phyloP scores from a whole-genome alignment of 1,140 invertebrate species.

The Cotesia glomerata region DNA sequence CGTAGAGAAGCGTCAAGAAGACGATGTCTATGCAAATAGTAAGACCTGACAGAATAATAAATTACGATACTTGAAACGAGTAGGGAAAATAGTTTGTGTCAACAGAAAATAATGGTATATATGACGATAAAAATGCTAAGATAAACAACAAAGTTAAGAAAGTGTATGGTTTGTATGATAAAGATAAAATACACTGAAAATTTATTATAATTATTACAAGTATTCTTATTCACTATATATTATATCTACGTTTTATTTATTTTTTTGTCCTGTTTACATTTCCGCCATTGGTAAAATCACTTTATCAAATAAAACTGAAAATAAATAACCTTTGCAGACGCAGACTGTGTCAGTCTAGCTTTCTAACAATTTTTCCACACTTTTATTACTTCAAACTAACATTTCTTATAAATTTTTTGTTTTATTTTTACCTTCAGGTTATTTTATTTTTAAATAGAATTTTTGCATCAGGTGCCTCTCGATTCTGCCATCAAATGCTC shows the following conservation, averaged over 20 bases:
- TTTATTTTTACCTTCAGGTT: neutral
- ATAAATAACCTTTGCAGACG: neutral
- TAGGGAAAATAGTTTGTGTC: slow-evolving; percentile 35
- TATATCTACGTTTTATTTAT: neutral
- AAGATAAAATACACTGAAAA: neutral
- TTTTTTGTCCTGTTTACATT: too few species aligned
- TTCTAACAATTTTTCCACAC: neutral
- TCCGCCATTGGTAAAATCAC: neutral
- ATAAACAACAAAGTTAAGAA: neutral
- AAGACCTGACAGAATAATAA: slow-evolving; percentile 49
- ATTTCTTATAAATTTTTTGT: neutral
- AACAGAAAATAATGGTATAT: slow-evolving; percentile 5
- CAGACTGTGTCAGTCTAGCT: neutral
- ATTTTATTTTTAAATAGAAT: neutral
- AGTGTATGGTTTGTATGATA: neutral
- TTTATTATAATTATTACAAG: slow-evolving; percentile 8
- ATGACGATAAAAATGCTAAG: neutral
- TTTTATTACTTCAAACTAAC: neutral
- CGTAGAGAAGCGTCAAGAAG: neutral
- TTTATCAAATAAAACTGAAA: neutral
- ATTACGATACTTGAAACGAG: slow-evolving; percentile 40
- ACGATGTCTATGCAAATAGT: slow-evolving; percentile 39
- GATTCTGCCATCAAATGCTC: slow-evolving; percentile 2
- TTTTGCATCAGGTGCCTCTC: neutral
- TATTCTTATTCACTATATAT: slow-evolving; percentile 15